Conservation (phyloP, 53 echinoderm and acorn worm genomes). For the Echinometra lucunter region DNA sequence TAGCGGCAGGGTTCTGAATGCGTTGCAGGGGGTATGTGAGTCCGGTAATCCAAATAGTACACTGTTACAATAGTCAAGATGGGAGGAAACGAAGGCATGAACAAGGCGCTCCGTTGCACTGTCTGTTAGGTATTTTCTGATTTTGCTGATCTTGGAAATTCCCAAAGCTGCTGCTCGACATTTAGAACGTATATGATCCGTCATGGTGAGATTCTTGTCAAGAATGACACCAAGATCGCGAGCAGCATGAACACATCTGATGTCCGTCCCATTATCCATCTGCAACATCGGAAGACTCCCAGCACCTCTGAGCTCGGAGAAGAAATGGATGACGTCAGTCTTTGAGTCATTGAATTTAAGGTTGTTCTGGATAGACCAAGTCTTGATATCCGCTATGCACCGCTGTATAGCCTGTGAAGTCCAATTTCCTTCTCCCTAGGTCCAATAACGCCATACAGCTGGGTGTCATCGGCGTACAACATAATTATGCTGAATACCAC, state of each 20-base stretch:
- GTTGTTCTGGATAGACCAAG: too few species aligned
- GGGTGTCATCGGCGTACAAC: neutral
- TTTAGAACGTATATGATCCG: neutral
- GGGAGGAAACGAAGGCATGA: neutral
- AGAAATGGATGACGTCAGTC: too few species aligned
- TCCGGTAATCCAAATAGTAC: neutral
- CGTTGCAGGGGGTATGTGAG: neutral
- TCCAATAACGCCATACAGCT: neutral
- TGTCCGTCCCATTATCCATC: too few species aligned
- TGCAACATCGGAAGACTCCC: too few species aligned
- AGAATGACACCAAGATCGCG: neutral
- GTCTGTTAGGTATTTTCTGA: neutral
- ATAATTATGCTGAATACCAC: neutral
- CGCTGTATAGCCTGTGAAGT: too few species aligned
- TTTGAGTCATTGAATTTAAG: too few species aligned
- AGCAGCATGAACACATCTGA: too few species aligned
- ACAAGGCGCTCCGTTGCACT: neutral
- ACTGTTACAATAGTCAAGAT: neutral
- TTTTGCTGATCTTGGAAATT: neutral
- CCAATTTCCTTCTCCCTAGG: too few species aligned
- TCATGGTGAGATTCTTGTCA: slow-evolving; percentile 7
- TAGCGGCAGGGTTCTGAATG: neutral
- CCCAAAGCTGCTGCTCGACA: neutral
- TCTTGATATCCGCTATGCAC: too few species aligned
- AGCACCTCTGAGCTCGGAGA: too few species aligned